These are phyloP conservation scores for Pristionchus pacificus DNA, from an alignment of 1,140 invertebrate species.

Conservation along the genomic window DNA sequence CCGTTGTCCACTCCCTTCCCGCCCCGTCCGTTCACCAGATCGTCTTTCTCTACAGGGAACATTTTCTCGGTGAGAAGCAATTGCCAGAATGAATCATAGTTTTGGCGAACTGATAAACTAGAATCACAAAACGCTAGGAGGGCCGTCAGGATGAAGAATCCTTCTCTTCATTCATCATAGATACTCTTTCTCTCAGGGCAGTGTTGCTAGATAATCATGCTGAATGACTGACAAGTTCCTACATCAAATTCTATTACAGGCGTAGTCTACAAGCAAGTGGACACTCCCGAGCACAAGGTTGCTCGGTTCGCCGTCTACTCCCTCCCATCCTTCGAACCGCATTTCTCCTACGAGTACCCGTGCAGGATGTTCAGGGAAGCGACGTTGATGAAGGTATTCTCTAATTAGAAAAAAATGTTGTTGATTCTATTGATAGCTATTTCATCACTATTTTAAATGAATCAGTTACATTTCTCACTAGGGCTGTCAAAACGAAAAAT, in stretches of 20 bases:
- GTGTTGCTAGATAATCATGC: no score
- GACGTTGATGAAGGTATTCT: constrained; percentile 28
- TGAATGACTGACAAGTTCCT: background rate
- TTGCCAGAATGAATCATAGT: background rate
- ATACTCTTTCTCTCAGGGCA: no score
- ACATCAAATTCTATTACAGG: constrained; percentile 48
- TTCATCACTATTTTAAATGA: no score
- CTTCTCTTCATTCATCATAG: no score
- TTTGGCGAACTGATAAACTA: background rate
- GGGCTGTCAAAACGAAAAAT: no score
- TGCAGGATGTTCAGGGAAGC: constrained; percentile 42
- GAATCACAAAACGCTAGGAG: no score
- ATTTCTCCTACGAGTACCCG: constrained; percentile 42
- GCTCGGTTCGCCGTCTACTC: constrained; percentile 40
- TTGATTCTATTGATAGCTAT: no score
- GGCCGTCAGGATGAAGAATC: no score
- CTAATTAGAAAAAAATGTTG: no score
- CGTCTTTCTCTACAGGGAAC: constrained; percentile 65
- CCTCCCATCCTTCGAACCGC: constrained; percentile 33
- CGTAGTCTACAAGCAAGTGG: constrained; percentile 40
- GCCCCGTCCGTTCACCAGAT: constrained; percentile 81
- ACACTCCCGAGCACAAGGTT: constrained; percentile 46
- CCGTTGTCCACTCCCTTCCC: constrained; percentile 69
- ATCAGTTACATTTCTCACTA: no score
- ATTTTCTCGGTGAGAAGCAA: constrained; percentile 59